A percentile compares a stretch with the other conserved stretches of the same genome.
Conservation (phyloP, 2,888 invertebrate genomes). For the Macrosoma leucophasiata region DNA sequence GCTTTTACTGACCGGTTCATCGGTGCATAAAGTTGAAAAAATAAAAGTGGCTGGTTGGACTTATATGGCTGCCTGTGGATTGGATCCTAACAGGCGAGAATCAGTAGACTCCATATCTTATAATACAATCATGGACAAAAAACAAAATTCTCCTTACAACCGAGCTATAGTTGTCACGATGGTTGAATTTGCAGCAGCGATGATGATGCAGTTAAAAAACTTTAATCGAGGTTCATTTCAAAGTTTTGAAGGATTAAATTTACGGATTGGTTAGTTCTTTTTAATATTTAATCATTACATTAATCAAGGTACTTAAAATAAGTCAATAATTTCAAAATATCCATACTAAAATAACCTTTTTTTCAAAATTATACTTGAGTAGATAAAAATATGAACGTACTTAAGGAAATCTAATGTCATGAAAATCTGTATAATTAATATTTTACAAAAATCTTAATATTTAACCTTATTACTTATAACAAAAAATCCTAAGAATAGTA, state of each 20-base stretch:
- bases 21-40: constrained; percentile 89
- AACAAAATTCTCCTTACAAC: constrained; percentile 52
- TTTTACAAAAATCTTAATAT: too few relatives aligned
- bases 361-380: too few relatives aligned
- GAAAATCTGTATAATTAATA: too few relatives aligned
- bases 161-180: constrained; percentile 61
- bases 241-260: constrained; percentile 77
- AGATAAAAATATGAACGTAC: too few relatives aligned
- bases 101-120: constrained; percentile 63
- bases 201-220: constrained; percentile 68
- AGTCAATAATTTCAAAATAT: not conserved
- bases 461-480: too few relatives aligned
- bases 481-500: not conserved
- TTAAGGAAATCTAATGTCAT: too few relatives aligned
- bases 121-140: constrained; percentile 35
- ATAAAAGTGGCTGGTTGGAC: constrained; percentile 98
- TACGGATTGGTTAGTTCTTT: constrained; percentile 84
- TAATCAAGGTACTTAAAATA: not conserved
- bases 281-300: too few relatives aligned
- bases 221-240: constrained; percentile 78
- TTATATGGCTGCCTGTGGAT: constrained; percentile 97
- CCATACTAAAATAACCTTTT: too few relatives aligned
- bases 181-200: constrained; percentile 68
- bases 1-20: constrained; percentile 78
- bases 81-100: constrained; percentile 83